phyloP scores from a whole-genome alignment of 1,140 invertebrate species.

The Musca domestica region DNA sequence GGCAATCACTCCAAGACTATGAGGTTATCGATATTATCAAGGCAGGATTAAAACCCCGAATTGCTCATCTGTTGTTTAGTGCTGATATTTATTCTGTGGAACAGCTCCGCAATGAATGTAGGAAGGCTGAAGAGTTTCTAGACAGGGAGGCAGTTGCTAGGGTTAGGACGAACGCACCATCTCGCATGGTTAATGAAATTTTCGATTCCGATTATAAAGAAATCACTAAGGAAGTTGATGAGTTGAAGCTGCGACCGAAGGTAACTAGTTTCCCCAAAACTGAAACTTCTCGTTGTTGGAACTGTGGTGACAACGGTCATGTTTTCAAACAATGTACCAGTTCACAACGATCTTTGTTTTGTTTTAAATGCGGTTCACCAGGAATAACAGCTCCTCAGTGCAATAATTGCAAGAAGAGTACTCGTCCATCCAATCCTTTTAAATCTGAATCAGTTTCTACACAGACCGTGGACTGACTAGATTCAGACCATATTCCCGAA shows the following conservation, averaged over 20 bases:
- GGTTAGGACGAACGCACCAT: neutral
- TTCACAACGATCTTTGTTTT: conserved; percentile 34
- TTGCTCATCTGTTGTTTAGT: neutral
- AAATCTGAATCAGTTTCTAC: neutral
- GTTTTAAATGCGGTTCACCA: conserved; percentile 29
- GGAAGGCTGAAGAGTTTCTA: too few species aligned
- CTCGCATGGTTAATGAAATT: neutral
- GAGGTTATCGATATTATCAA: neutral
- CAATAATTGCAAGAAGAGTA: neutral
- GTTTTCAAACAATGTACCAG: conserved; percentile 27
- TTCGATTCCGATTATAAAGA: neutral
- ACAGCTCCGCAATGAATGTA: neutral
- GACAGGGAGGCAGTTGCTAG: too few species aligned
- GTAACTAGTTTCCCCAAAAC: too few species aligned
- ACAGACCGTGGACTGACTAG: neutral
- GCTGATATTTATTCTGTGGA: neutral
- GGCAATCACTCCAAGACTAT: too few species aligned
- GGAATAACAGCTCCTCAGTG: neutral
- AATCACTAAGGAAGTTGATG: neutral
- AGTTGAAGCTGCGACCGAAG: neutral
- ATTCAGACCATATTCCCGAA: neutral
- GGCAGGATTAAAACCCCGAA: neutral
- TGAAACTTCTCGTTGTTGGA: too few species aligned
- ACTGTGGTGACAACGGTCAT: too few species aligned
- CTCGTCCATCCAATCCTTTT: neutral